Conservation (phyloP, 2,113 vertebrate species). For the Hemiscyllium ocellatum region DNA sequence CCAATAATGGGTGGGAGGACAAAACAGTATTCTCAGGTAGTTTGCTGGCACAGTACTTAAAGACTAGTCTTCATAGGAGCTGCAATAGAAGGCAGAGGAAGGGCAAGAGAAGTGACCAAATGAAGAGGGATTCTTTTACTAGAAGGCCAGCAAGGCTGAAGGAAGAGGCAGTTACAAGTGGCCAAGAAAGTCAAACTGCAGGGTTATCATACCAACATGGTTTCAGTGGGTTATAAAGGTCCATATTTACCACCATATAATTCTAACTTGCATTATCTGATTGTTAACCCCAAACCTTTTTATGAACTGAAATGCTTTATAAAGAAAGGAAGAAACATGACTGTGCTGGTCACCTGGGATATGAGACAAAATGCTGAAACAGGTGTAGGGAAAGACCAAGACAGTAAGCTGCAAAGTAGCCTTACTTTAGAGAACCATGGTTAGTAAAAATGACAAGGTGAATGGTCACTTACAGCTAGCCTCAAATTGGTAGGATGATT, state of each 20-base stretch:
- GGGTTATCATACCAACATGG: neutral
- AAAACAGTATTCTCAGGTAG: neutral
- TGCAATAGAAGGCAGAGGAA: neutral
- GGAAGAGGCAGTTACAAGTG: neutral
- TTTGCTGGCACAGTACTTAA: neutral
- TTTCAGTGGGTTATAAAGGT: neutral
- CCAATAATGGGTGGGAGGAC: neutral
- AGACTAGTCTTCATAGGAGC: neutral
- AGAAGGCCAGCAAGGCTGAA: neutral
- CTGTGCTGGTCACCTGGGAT: neutral
- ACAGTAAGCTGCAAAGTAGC: neutral
- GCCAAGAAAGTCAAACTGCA: neutral
- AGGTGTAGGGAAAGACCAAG: neutral
- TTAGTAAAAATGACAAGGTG: neutral
- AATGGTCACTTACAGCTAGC: no score
- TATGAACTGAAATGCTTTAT: no score
- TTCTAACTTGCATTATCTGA: no score
- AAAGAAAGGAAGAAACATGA: no score
- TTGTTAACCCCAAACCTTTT: no score
- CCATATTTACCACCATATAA: no score
- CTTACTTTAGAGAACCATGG: neutral
- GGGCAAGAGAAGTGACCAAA: neutral
- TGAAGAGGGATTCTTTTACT: neutral
- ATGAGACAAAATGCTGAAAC: neutral
- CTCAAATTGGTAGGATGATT: neutral